Evolutionary conservation across 2,888 invertebrate genomes (phyloP).

Genomic region (Helicoverpa assulta): DNA sequence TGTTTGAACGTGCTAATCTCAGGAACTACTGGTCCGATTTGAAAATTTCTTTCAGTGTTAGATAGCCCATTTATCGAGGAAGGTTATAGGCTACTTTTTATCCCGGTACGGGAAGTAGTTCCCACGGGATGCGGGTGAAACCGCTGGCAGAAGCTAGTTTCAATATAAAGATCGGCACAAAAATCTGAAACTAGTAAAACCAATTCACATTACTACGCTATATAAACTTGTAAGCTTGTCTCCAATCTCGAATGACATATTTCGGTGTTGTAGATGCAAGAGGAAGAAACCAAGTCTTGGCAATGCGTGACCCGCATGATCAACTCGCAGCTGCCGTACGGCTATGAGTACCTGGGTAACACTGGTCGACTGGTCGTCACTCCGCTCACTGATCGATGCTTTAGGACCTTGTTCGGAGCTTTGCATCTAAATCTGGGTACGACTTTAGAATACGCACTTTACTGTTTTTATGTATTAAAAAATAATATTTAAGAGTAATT

Average conservation of each 20-base stretch:
- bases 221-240: neutral
- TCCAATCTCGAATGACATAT: neutral
- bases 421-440: slow-evolving; percentile 95
- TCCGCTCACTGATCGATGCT: slow-evolving; percentile 97
- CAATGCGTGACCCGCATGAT: slow-evolving; percentile 95
- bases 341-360: slow-evolving; percentile 98
- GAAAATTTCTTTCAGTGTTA: too few relatives aligned
- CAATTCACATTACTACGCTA: neutral
- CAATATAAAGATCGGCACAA: neutral
- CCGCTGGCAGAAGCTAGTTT: too few relatives aligned
- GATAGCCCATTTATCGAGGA: too few relatives aligned
- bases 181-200: neutral
- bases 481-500: too few relatives aligned
- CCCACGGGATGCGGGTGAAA: too few relatives aligned
- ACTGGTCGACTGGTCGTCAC: slow-evolving; percentile 97
- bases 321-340: slow-evolving; percentile 96
- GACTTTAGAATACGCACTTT: slow-evolving; percentile 1
- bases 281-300: slow-evolving; percentile 73
- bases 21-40: too few relatives aligned
- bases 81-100: too few relatives aligned
- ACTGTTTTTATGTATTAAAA: too few relatives aligned
- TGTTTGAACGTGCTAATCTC: too few relatives aligned
- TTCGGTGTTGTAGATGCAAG: slow-evolving; percentile 61
- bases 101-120: too few relatives aligned
- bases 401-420: slow-evolving; percentile 97